Evolutionary conservation across 2,888 invertebrate species (phyloP).

Genomic region (Calameuta idolon): DNA sequence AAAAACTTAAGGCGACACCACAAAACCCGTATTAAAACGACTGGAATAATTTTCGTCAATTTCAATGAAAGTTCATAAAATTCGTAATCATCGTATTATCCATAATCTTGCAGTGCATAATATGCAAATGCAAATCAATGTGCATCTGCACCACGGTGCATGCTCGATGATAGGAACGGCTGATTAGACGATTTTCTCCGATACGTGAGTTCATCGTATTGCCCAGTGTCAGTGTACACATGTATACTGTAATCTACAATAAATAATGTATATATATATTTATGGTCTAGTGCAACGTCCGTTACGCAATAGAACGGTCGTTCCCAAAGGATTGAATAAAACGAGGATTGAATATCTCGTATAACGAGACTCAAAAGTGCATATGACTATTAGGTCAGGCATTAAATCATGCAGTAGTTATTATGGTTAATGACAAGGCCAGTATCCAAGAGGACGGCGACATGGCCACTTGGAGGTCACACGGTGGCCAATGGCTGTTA

Average conservation of each 20-base stretch:
- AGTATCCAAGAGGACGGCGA: not conserved
- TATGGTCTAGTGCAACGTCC: not conserved
- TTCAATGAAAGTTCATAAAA: not conserved
- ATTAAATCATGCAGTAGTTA: not conserved
- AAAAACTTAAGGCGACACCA: not conserved
- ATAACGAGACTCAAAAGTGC: not conserved
- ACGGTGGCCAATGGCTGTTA: not conserved
- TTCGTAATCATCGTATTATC: not conserved
- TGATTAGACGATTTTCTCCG: not conserved
- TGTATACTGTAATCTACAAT: constrained; percentile 20
- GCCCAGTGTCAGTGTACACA: constrained; percentile 27
- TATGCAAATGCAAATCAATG: not conserved
- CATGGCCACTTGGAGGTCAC: not conserved
- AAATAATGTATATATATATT: not conserved
- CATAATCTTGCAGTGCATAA: not conserved
- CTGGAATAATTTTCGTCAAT: too few relatives aligned
- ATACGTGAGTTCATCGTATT: constrained; percentile 21
- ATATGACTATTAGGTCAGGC: constrained; percentile 6
- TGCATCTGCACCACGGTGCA: not conserved
- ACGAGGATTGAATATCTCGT: too few relatives aligned
- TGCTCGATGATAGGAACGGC: not conserved
- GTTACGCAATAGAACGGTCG: not conserved
- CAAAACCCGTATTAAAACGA: not conserved
- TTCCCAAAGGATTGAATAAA: not conserved
- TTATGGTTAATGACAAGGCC: not conserved